These are phyloP conservation scores for Lipophrys pholis DNA, from an alignment of 2,113 vertebrate genomes.

Conservation along the genomic window DNA sequence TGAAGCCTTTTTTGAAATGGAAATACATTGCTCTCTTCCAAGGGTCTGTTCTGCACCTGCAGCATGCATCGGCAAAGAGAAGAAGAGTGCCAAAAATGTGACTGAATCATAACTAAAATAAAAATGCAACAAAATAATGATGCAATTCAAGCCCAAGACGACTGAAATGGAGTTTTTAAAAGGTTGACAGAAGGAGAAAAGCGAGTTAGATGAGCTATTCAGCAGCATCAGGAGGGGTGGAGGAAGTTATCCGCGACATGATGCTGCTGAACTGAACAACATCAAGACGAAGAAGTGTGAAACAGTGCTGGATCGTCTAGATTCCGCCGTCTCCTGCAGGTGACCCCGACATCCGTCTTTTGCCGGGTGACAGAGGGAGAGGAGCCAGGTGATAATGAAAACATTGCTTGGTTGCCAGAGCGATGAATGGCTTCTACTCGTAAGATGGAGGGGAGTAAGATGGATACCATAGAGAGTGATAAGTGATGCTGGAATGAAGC, in stretches of 20 bases:
- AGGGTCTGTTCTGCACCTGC: slow-evolving; percentile 43
- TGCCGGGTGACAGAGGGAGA: slow-evolving; percentile 50
- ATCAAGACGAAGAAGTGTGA: slow-evolving; percentile 21
- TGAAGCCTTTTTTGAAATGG: slow-evolving; percentile 59
- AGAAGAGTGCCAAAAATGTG: slow-evolving; percentile 20
- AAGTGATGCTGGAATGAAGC: slow-evolving; percentile 32
- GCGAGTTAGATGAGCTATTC: background rate
- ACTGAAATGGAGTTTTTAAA: background rate
- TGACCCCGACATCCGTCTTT: slow-evolving; percentile 61
- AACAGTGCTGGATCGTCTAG: background rate
- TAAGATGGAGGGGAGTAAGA: slow-evolving; percentile 52
- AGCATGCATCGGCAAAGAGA: slow-evolving; percentile 33
- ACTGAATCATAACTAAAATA: slow-evolving; percentile 48
- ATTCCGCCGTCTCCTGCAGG: slow-evolving; percentile 52
- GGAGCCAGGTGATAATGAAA: slow-evolving; percentile 69
- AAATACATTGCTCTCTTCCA: slow-evolving; percentile 53
- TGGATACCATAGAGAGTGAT: slow-evolving; percentile 41
- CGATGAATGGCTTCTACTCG: slow-evolving; percentile 61
- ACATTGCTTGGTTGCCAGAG: slow-evolving; percentile 49
- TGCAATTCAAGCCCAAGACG: slow-evolving; percentile 27
- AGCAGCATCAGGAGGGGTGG: background rate
- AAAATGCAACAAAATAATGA: slow-evolving; percentile 38
- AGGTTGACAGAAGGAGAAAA: background rate
- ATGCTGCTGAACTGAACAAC: slow-evolving; percentile 37
- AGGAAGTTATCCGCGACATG: slow-evolving; percentile 31